phyloP scores from a whole-genome alignment of 2,888 invertebrate species.

The Pseudococcus jackbeardsleyi region DNA sequence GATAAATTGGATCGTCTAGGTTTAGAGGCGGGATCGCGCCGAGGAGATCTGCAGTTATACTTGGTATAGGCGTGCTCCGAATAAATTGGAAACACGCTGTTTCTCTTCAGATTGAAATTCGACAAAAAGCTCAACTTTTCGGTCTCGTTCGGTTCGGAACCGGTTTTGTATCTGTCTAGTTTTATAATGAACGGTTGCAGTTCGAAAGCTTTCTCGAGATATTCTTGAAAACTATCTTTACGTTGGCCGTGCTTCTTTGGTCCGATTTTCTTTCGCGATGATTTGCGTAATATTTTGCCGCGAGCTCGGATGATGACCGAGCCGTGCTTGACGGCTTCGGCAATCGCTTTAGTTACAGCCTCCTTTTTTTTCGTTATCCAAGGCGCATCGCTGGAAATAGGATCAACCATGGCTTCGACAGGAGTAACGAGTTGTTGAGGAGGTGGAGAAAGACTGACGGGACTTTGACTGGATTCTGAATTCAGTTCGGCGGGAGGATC shows the following conservation, averaged over 20 bases:
- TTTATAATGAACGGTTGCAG: neutral
- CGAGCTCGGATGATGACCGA: neutral
- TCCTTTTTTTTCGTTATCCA: neutral
- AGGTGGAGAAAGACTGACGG: neutral
- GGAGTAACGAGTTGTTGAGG: neutral
- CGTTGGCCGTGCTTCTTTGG: neutral
- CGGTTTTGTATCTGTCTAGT: neutral
- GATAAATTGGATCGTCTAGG: neutral
- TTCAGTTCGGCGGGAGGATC: neutral
- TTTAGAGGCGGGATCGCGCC: neutral
- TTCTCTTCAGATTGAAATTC: neutral
- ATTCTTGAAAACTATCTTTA: neutral
- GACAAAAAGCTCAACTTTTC: conserved; percentile 22
- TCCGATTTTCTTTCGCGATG: neutral
- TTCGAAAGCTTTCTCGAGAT: neutral
- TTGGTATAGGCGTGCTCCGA: neutral
- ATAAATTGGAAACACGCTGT: neutral
- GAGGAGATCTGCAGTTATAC: neutral
- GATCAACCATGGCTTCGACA: neutral
- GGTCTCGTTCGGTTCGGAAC: neutral
- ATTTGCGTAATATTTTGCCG: neutral
- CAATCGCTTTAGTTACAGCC: neutral
- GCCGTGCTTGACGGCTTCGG: neutral
- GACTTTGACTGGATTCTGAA: neutral
- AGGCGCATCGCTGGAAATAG: neutral